A percentile compares a stretch with the other conserved stretches of the same genome.
Conservation (phyloP, 2,888 invertebrate species). For the Campaea margaritaria region DNA sequence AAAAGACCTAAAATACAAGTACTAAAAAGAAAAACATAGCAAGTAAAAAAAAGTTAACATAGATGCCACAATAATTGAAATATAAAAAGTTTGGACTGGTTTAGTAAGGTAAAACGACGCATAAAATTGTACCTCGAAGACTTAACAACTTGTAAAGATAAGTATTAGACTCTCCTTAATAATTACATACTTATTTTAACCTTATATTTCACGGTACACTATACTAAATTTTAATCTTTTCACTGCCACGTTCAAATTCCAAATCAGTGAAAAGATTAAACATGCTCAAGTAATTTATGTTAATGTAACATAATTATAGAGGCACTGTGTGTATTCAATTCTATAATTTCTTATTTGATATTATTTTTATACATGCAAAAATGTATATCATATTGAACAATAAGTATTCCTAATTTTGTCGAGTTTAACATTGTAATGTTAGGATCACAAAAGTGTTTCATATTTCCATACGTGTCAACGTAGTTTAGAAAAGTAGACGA, state of each 20-base stretch:
- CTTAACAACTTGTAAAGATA: constrained; percentile 58
- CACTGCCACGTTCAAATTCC: constrained; percentile 56
- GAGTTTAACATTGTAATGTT: constrained; percentile 30
- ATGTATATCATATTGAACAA: constrained; percentile 58
- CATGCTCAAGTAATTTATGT: constrained; percentile 83
- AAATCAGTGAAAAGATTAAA: constrained; percentile 76
- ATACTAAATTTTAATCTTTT: constrained; percentile 78
- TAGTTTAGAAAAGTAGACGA: constrained; percentile 30
- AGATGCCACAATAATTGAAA: constrained; percentile 55
- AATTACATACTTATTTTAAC: constrained; percentile 68
- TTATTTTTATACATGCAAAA: constrained; percentile 64
- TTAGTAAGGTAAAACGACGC: constrained; percentile 44
- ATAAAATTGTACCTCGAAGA: constrained; percentile 68
- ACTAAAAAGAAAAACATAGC: constrained; percentile 51
- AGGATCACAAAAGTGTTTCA: constrained; percentile 33
- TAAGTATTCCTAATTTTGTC: constrained; percentile 34
- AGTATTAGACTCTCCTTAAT: constrained; percentile 67
- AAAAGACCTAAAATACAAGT: constrained; percentile 59
- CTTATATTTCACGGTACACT: constrained; percentile 75
- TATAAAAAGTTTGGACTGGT: constrained; percentile 46
- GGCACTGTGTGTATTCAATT: constrained; percentile 85
- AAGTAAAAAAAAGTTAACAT: constrained; percentile 53
- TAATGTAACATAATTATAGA: constrained; percentile 86
- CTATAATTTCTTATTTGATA: constrained; percentile 73
- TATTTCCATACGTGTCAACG: constrained; percentile 39